Evolutionary conservation across 2,797 vertebrate species (phyloP), one percentile per base, ranked within the genome.

Genomic region (Alauda arvensis): DNA sequence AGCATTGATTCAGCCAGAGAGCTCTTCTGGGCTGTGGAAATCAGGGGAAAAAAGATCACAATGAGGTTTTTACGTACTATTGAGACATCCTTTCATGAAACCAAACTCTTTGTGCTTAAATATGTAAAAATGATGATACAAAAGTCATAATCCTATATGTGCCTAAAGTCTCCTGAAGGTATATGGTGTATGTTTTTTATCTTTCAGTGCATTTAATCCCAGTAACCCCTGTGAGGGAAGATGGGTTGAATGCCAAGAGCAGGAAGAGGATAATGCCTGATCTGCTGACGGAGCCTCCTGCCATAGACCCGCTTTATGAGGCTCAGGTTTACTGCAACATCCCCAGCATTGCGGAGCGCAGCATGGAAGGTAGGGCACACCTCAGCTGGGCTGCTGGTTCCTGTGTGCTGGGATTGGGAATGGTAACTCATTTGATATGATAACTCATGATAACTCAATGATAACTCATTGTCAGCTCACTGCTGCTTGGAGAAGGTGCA

Each of bases 291-390:
- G 97, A 98, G 75, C 96, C 98, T 28, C 97, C 98, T 4, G 96
- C 96, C 16, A 94, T 96, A 12, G 97, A 99, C 92, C 98, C 98
- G 0, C 31, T 99, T 48, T 96, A 97, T 12, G 99, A 99, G 93
- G 98, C 99, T 23, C 98, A 95, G 5, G 91, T 97, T 71, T 99
- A 99, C 95, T 99, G 99, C 96, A 99, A 99, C 77, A 95, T 97
- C 48, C 99, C 99, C 15, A 98, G 97, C 62, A 92, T 96, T 91
- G 97, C 97, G 0, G 98, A 99, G 62, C 98, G 95, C 87, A 98
- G 98, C 93, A 98, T 98, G 98, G 99, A 99, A 97, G 99, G 99
- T 99, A 94, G 43, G 15, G 31, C 25, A 49, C 4, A 8, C 1
- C 6, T 4, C 33, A 14, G 26, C 1, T 18, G 4, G 19, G 12